Conservation (phyloP, 2,888 invertebrate species). For the Smittia sp. region DNA sequence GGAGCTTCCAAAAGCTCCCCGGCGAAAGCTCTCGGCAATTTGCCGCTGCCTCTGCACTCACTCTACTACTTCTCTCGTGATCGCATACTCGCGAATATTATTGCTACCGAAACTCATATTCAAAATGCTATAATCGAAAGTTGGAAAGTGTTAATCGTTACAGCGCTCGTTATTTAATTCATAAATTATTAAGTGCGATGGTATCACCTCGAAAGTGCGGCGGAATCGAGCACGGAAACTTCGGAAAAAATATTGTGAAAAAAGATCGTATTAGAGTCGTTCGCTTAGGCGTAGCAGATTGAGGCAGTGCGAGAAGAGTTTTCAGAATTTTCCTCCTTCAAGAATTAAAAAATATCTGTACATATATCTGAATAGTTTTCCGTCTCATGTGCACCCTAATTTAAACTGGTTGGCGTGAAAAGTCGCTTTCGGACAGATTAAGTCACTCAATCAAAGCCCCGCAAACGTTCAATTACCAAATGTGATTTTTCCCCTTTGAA, state of each 20-base stretch:
- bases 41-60: too few relatives aligned
- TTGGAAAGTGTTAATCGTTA: background rate
- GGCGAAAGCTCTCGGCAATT: too few relatives aligned
- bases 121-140: constrained; percentile 4
- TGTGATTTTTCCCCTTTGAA: constrained; percentile 24
- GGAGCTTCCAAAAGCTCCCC: too few relatives aligned
- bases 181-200: background rate
- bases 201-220: background rate
- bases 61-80: too few relatives aligned
- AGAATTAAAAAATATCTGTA: constrained; percentile 33
- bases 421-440: constrained; percentile 11
- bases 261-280: background rate
- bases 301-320: constrained; percentile 21
- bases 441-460: constrained; percentile 31
- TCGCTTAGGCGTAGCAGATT: constrained; percentile 2
- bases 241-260: constrained; percentile 8
- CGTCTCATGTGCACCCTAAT: constrained; percentile 14
- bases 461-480: constrained; percentile 22
- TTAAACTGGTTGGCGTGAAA: constrained; percentile 13
- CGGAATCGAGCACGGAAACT: background rate
- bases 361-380: constrained; percentile 36
- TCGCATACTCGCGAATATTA: background rate
- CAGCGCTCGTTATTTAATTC: background rate
- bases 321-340: constrained; percentile 33
- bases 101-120: background rate